phyloP scores from a whole-genome alignment of 92 coral and sea anemone genomes.

The Chrysogorgia sp. region DNA sequence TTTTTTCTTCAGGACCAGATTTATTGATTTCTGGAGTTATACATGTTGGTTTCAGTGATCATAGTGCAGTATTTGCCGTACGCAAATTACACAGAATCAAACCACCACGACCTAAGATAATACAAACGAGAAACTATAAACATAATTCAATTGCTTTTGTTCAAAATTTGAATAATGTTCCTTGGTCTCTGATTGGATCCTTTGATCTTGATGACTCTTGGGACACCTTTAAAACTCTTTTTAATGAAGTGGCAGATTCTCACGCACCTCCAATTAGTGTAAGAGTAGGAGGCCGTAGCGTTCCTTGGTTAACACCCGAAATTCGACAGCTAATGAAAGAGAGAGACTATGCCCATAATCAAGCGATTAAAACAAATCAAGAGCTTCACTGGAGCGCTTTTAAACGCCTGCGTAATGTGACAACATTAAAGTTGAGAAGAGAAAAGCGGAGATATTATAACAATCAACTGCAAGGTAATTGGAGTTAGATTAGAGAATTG shows the following conservation, averaged over 20 bases:
- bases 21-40: no score
- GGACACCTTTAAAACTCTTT: conserved; percentile 57
- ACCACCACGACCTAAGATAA: conserved; percentile 45
- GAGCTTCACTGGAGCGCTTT: conserved; percentile 49
- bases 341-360: conserved; percentile 36
- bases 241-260: conserved; percentile 50
- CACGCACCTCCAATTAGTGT: conserved; percentile 48
- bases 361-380: conserved; percentile 45
- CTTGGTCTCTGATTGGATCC: conserved; percentile 34
- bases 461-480: conserved; percentile 57
- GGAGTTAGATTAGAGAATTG: conserved; percentile 1
- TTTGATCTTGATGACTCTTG: conserved; percentile 45
- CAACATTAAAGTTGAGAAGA: conserved; percentile 49
- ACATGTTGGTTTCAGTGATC: no score
- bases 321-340: conserved; percentile 54
- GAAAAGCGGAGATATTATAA: conserved; percentile 53
- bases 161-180: conserved; percentile 54
- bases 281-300: conserved; percentile 51
- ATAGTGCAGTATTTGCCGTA: no score
- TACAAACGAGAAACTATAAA: conserved; percentile 55
- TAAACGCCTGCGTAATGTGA: conserved; percentile 46
- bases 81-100: conserved; percentile 54
- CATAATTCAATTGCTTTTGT: conserved; percentile 41
- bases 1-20: no score
- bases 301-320: conserved; percentile 56